Conservation (phyloP, 2,113 vertebrate genomes). For the Miniopterus natalensis region DNA sequence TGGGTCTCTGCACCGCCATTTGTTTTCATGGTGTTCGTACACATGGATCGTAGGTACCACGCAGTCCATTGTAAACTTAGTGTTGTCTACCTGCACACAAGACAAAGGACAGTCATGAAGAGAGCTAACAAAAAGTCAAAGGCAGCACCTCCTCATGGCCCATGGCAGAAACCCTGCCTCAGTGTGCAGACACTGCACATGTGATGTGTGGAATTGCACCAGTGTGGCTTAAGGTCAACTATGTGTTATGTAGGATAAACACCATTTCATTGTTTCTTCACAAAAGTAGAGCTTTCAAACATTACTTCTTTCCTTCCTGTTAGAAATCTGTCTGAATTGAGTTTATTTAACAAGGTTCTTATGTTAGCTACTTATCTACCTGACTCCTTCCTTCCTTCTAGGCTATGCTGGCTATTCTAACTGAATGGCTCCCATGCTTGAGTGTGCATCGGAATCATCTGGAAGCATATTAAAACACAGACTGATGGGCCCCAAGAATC, state of each 20-base stretch:
- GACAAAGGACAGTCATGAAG: background rate
- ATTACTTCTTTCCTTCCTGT: background rate
- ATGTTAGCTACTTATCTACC: background rate
- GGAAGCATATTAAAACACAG: background rate
- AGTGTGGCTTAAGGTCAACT: background rate
- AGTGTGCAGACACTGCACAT: background rate
- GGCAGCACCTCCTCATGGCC: background rate
- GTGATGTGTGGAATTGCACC: rapidly evolving
- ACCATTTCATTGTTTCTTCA: background rate
- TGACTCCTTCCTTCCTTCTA: background rate
- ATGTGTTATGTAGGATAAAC: background rate
- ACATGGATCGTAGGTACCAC: constrained; percentile 93
- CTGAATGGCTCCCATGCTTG: background rate
- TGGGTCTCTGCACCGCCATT: constrained; percentile 95
- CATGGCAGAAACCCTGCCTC: background rate
- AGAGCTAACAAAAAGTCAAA: background rate
- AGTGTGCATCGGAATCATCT: background rate
- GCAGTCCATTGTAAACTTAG: constrained; percentile 95
- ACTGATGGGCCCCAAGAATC: background rate
- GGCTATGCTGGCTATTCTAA: background rate
- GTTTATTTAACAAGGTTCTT: background rate
- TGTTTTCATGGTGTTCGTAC: constrained; percentile 96
- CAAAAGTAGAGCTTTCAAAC: background rate
- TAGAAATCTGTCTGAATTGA: background rate
- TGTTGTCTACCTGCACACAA: constrained; percentile 93